Evolutionary conservation across 2,888 invertebrate genomes (phyloP), one percentile per base, ranked within the genome.

Genomic region (Cantharis rufa): DNA sequence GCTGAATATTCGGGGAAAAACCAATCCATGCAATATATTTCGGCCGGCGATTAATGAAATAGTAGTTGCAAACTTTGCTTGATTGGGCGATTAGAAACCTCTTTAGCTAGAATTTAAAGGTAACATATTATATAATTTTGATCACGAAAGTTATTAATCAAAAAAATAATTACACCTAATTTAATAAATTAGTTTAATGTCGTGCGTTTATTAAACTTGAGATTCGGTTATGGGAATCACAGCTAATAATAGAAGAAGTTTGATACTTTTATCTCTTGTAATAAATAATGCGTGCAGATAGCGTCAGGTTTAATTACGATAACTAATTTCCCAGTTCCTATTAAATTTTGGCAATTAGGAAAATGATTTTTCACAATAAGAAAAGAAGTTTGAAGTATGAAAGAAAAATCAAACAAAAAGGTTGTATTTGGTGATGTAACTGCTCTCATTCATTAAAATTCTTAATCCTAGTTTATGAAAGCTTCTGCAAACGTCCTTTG

Each of bases 401-500:
- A 48, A 48, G 48, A 48, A 48, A 48, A 48, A 48, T 48, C 7
- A 48, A n/a, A 48, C 48, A 48, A 48, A 48, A 48, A 48, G 48
- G n/a, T 48, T 48, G 48, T 48, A 48, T 48, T 48, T 48, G 48
- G 48, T n/a, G 48, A 48, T 48, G 48, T 48, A 48, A n/a, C 48
- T 48, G 48, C 48, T 48, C 9, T 48, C 48, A 48, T 48, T 48
- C 48, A 48, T 48, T 48, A 48, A 48, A 48, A 48, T 48, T 48
- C 48, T 48, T 48, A 48, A 48, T 74, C 74, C 64, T 70, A 70
- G 74, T 70, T 74, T 69, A 64, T 72, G 63, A 76, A 72, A 62
- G 63, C 69, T 70, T 64, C 73, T 72, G 70, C 61, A 70, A 77
- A 71, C 63, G 77, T 71, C 75, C 73, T 78, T 75, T 78, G 73